Evolutionary conservation across 2,888 invertebrate species (phyloP).

Genomic region (Epiblema foenella): DNA sequence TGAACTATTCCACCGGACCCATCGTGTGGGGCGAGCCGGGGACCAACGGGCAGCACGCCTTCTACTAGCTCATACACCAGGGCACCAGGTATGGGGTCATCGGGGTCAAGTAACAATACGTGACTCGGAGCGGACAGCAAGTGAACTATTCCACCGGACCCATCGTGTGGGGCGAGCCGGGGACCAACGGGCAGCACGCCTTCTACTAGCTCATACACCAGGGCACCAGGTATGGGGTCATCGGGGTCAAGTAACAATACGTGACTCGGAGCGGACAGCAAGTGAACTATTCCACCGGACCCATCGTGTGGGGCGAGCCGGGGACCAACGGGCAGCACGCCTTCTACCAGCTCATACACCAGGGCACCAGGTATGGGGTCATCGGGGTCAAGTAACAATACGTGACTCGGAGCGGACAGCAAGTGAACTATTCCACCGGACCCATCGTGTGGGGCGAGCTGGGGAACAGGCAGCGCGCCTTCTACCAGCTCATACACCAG

Average conservation of each 20-base stretch:
- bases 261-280: slow-evolving; percentile 89
- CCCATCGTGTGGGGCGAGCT: slow-evolving; percentile 99
- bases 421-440: slow-evolving; percentile 86
- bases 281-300: slow-evolving; percentile 87
- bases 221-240: slow-evolving; percentile 79
- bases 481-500: slow-evolving; percentile 99
- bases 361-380: slow-evolving; percentile 85
- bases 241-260: slow-evolving; percentile 86
- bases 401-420: slow-evolving; percentile 89
- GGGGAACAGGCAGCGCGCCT: slow-evolving; percentile 99
- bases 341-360: slow-evolving; percentile 99
- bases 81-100: slow-evolving; percentile 77
- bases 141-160: slow-evolving; percentile 89
- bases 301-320: slow-evolving; percentile 98
- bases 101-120: slow-evolving; percentile 83
- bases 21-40: slow-evolving; percentile 99
- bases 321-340: slow-evolving; percentile 99
- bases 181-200: slow-evolving; percentile 99
- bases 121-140: slow-evolving; percentile 88
- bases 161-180: slow-evolving; percentile 99
- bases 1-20: slow-evolving; percentile 88
- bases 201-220: slow-evolving; percentile 99
- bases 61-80: slow-evolving; percentile 99
- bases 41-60: slow-evolving; percentile 99
- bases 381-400: slow-evolving; percentile 85